Percentiles rank a stretch among this genome's conserved stretches.
Conservation (phyloP, 2,797 vertebrate species). For the Craterocephalus amniculus region DNA sequence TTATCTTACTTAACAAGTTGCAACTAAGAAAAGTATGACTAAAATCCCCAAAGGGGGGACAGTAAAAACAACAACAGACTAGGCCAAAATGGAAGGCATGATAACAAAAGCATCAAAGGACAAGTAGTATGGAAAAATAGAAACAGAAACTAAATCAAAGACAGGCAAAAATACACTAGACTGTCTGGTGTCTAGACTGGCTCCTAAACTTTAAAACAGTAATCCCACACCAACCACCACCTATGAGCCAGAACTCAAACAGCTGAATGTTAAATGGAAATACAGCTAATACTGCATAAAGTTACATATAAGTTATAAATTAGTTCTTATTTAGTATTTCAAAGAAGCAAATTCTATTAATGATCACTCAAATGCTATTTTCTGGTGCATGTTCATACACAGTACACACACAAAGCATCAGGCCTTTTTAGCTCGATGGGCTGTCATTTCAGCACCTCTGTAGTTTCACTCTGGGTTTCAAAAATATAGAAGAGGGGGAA, state of each 20-base stretch:
- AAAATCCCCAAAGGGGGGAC: slow-evolving; percentile 34
- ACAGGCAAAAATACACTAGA: background rate
- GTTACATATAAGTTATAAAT: background rate
- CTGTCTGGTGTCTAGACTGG: background rate
- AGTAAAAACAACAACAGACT: slow-evolving; percentile 48
- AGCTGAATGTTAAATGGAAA: background rate
- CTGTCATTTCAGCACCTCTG: slow-evolving; percentile 67
- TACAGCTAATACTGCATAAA: background rate
- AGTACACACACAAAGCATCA: slow-evolving; percentile 23
- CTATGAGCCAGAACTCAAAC: too few species aligned
- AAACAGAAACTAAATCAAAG: background rate
- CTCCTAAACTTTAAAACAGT: background rate
- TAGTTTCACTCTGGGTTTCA: slow-evolving; percentile 67
- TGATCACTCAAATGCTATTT: slow-evolving; percentile 8
- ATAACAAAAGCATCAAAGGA: slow-evolving; percentile 11
- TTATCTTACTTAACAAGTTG: slow-evolving; percentile 63
- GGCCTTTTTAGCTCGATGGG: slow-evolving; percentile 49
- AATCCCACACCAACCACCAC: background rate
- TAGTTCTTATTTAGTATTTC: background rate
- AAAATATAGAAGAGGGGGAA: slow-evolving; percentile 37
- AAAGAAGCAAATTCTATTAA: slow-evolving; percentile 20
- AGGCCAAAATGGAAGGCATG: background rate
- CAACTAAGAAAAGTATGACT: slow-evolving; percentile 52
- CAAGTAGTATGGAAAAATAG: background rate
- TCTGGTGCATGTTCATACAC: background rate